Percentiles rank a stretch among this genome's conserved stretches.
phyloP scores from a whole-genome alignment of 2,113 vertebrate genomes.

The Synchiropus splendidus region DNA sequence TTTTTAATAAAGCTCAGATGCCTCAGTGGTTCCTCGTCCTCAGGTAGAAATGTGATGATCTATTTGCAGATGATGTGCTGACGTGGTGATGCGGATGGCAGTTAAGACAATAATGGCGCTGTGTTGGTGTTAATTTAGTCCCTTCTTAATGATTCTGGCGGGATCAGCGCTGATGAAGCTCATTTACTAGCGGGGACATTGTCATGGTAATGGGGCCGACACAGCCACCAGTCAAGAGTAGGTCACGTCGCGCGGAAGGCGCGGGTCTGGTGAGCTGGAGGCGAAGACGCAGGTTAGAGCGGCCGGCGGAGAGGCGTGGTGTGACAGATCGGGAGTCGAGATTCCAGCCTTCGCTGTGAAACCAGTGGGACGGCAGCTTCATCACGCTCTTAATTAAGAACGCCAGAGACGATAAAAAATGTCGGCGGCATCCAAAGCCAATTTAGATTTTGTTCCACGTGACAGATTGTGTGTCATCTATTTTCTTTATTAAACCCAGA shows the following conservation, averaged over 20 bases:
- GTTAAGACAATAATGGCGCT: slow-evolving; percentile 12
- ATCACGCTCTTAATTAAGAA: slow-evolving; percentile 26
- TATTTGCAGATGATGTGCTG: slow-evolving; percentile 27
- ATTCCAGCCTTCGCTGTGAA: slow-evolving; percentile 10
- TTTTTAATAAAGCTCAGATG: too few species aligned
- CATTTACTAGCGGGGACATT: slow-evolving; percentile 15
- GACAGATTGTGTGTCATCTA: slow-evolving; percentile 44
- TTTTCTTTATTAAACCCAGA: too few species aligned
- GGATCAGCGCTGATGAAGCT: slow-evolving; percentile 5
- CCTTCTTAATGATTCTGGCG: slow-evolving; percentile 11
- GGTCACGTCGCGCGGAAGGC: slow-evolving; percentile 4
- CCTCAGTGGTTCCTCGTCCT: slow-evolving; percentile 2
- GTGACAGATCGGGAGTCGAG: too few species aligned
- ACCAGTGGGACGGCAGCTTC: slow-evolving; percentile 28
- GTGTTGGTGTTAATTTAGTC: slow-evolving; percentile 2
- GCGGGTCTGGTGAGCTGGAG: too few species aligned
- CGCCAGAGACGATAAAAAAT: slow-evolving; percentile 45
- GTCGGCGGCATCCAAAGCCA: slow-evolving; percentile 36
- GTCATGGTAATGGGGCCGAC: slow-evolving; percentile 10
- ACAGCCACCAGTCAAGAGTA: slow-evolving; percentile 16
- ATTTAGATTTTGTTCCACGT: slow-evolving; percentile 29
- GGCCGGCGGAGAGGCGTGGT: too few species aligned
- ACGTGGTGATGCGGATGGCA: slow-evolving; percentile 44
- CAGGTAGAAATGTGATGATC: slow-evolving; percentile 32
- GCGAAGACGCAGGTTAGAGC: too few species aligned